These are phyloP conservation scores for Apodemus speciosus DNA, from an alignment of 2,113 vertebrate genomes.

Conservation along the genomic window DNA sequence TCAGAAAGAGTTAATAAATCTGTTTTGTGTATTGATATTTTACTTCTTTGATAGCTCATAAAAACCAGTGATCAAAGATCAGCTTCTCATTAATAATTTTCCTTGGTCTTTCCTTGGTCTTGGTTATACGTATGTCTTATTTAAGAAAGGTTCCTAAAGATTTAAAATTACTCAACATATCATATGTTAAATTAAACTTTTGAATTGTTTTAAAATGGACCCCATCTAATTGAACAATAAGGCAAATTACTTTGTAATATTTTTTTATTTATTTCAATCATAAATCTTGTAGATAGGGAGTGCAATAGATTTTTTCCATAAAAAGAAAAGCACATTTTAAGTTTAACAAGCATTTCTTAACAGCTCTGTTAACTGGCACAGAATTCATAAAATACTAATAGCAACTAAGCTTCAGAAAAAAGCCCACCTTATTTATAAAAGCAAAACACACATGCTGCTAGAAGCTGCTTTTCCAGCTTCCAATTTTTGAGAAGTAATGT, in stretches of 20 bases:
- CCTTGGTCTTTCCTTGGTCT: not conserved
- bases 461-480: not conserved
- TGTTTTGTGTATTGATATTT: not conserved
- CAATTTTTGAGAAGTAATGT: not conserved
- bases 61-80: not conserved
- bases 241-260: not conserved
- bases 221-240: not conserved
- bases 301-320: not conserved
- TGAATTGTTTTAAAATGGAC: not conserved
- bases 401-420: constrained; percentile 23
- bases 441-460: not conserved
- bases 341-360: not conserved
- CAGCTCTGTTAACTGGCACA: not conserved
- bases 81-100: not conserved
- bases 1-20: not conserved
- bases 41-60: not conserved
- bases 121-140: not conserved
- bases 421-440: not conserved
- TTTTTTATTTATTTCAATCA: not conserved
- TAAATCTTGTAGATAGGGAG: not conserved
- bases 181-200: not conserved
- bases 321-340: not conserved
- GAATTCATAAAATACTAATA: not conserved
- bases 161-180: not conserved
- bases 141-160: not conserved